These are phyloP conservation scores for Acrossocheilus fasciatus DNA, from an alignment of 2,797 vertebrate genomes.

Conservation along the genomic window DNA sequence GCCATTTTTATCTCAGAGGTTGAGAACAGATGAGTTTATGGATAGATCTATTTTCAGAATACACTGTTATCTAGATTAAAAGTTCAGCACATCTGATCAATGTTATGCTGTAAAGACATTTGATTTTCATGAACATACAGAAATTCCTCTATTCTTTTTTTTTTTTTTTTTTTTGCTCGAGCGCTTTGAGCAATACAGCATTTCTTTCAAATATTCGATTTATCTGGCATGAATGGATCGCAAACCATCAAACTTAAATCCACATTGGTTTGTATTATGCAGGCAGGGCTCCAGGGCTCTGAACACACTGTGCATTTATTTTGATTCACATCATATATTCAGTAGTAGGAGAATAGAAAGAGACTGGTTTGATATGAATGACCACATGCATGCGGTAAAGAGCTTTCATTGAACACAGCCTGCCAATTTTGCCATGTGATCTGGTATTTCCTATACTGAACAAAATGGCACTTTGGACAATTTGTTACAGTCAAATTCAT, in stretches of 20 bases:
- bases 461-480: background rate
- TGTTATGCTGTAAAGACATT: too few relatives aligned
- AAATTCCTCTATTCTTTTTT: background rate
- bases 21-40: background rate
- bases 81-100: background rate
- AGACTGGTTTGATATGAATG: background rate
- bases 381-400: background rate
- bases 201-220: background rate
- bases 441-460: background rate
- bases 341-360: background rate
- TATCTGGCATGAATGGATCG: background rate
- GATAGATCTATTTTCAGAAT: slow-evolving; percentile 31
- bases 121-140: background rate
- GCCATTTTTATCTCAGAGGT: slow-evolving; percentile 5
- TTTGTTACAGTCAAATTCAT: too few relatives aligned
- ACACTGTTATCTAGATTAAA: background rate
- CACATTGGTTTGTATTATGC: background rate
- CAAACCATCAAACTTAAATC: background rate
- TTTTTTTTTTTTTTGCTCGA: too few relatives aligned
- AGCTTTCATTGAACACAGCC: background rate
- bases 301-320: background rate
- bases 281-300: background rate
- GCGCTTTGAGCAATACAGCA: background rate
- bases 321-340: background rate
- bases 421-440: background rate